Evolutionary conservation across 2,113 vertebrate species (phyloP), one percentile per base, ranked within the genome.

Genomic region (Tricholaema leucomelas): DNA sequence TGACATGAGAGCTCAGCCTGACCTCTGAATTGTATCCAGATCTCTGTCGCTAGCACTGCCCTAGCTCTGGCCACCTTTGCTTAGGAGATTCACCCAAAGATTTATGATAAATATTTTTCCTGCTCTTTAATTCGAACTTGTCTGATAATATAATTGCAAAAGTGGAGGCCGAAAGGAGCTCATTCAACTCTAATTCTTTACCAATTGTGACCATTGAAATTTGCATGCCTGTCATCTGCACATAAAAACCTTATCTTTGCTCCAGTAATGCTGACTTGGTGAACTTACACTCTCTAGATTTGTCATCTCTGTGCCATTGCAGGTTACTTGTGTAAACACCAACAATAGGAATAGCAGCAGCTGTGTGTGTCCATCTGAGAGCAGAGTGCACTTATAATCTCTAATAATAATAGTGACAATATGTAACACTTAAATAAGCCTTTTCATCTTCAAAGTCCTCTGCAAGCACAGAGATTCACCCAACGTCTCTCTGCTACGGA

Each of bases 211-310:
- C 84, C 55, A n/a, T 76, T 87, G 28, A 55, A 89, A 95, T 96
- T 93, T 94, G 71, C 92, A 94, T 94, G 86, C 84, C 74, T 85
- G 88, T 90, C 93, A 90, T 94, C 88, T 95, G 92, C 92, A 87
- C 78, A 75, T 25, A 38, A 81, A 92, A 82, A 13, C 60, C 38
- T 75, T 84, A 40, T 76, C 74, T 92, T 91, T 88, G 84, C 94
- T 92, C 66, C 71, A 81, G 74, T 18, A 52, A 90, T 92, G 74
- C 88, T 79, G 74, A 44, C 54, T 90, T 70, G 44, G 70, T 91
- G 88, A 92, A 93, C 81, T 72, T 63, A 59, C 61, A 73, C 31
- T 30, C 66, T 75, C 58, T 48, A 38, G 60, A 77, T 88, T 81
- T 3, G 5, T 75, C 33, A 40, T 38, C 66, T 31, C 81, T 81